Evolutionary conservation across 2,113 vertebrate genomes (phyloP).

Genomic region (Copsychus sechellarum): DNA sequence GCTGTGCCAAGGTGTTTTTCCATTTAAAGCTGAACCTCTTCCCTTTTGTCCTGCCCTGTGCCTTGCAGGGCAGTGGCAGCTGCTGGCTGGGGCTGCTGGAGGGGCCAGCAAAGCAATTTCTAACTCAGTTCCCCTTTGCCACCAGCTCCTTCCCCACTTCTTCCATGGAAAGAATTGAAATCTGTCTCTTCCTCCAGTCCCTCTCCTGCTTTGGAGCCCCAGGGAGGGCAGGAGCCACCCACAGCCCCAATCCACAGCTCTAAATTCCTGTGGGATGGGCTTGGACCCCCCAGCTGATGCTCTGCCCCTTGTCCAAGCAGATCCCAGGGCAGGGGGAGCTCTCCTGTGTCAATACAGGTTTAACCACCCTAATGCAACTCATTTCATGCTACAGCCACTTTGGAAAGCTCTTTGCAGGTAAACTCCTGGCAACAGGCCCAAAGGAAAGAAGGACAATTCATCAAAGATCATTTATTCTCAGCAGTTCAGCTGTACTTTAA

Average conservation of each 20-base stretch:
- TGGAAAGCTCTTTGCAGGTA: not conserved
- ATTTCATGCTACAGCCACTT: not conserved
- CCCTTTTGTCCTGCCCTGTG: not conserved
- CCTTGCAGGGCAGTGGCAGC: slow-evolving; percentile 38
- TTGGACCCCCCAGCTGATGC: not conserved
- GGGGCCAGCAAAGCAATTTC: not conserved
- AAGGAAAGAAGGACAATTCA: not conserved
- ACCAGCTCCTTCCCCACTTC: not conserved
- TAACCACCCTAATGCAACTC: not conserved
- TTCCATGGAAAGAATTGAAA: rapidly evolving
- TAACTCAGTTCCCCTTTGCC: not conserved
- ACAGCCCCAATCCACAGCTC: rapidly evolving
- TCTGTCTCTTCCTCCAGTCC: not conserved
- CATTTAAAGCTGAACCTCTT: slow-evolving; percentile 10
- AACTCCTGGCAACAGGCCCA: not conserved
- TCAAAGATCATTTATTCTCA: not conserved
- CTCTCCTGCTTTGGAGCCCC: not conserved
- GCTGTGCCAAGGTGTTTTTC: slow-evolving; percentile 22
- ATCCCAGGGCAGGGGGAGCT: not conserved
- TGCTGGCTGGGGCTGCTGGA: not conserved
- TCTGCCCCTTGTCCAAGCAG: not conserved
- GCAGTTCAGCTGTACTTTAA: not conserved
- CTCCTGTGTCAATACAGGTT: not conserved
- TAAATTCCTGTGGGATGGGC: not conserved
- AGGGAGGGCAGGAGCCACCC: not conserved